These are phyloP conservation scores for Corythucha ciliata DNA, from an alignment of 2,888 invertebrate genomes.

Conservation along the genomic window DNA sequence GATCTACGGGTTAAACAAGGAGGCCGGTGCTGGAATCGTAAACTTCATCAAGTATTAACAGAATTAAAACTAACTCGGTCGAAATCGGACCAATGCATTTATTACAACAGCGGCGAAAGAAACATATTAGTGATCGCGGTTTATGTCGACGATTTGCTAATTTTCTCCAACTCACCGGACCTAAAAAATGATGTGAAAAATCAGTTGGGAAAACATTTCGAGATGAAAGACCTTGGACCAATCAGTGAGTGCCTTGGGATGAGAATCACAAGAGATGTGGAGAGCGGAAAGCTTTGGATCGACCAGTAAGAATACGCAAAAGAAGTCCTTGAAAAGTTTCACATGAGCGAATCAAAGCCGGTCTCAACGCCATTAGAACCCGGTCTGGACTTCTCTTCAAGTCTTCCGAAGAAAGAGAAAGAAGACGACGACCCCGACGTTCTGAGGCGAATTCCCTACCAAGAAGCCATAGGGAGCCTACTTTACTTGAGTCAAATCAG, in stretches of 20 bases:
- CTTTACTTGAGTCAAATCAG: constrained; percentile 13
- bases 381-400: neutral
- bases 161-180: constrained; percentile 22
- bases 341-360: constrained; percentile 4
- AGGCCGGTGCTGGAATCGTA: constrained; percentile 24
- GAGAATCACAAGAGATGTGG: constrained; percentile 19
- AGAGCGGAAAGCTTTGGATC: constrained; percentile 14
- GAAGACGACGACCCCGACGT: neutral
- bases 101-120: constrained; percentile 15
- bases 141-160: constrained; percentile 32
- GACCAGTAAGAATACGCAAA: constrained; percentile 3
- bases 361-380: constrained; percentile 3
- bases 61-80: constrained; percentile 16
- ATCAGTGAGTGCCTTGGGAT: constrained; percentile 27
- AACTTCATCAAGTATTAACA: constrained; percentile 8
- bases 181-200: constrained; percentile 25
- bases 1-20: constrained; percentile 32
- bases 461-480: constrained; percentile 17
- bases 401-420: too few relatives aligned
- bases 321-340: neutral
- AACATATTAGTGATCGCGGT: constrained; percentile 25
- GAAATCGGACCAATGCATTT: constrained; percentile 24
- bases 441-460: constrained; percentile 7
- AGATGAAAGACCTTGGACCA: constrained; percentile 28
- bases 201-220: constrained; percentile 27